These are phyloP conservation scores for Leptarthrus brevirostris DNA, from an alignment of 2,888 invertebrate species.

Conservation along the genomic window DNA sequence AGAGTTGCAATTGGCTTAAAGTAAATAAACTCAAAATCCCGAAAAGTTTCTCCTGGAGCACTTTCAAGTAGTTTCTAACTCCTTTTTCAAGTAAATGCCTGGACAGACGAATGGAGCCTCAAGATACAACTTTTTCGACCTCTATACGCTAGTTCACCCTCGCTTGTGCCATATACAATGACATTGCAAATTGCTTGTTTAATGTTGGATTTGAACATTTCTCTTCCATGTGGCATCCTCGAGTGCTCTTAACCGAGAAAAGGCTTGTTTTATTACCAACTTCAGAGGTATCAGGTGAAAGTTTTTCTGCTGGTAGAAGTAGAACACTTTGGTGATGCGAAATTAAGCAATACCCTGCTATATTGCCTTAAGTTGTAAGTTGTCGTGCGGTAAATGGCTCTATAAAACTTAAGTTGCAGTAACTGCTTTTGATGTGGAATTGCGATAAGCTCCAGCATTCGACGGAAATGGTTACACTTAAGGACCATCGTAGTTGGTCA, in stretches of 20 bases:
- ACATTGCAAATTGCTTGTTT: slow-evolving; percentile 32
- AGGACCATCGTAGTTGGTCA: no score
- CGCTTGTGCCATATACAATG: neutral
- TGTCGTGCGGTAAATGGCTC: slow-evolving; percentile 23
- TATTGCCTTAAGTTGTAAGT: slow-evolving; percentile 4
- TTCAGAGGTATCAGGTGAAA: slow-evolving; percentile 23
- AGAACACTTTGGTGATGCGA: slow-evolving; percentile 10
- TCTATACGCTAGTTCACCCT: neutral
- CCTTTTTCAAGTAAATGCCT: neutral
- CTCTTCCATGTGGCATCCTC: slow-evolving; percentile 1
- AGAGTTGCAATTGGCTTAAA: slow-evolving; percentile 13
- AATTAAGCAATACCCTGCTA: slow-evolving; percentile 15
- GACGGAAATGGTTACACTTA: no score
- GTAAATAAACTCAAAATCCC: slow-evolving; percentile 5
- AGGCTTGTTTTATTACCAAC: slow-evolving; percentile 14
- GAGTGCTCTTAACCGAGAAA: neutral
- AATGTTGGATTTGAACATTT: slow-evolving; percentile 15
- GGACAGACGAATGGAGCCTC: slow-evolving; percentile 1
- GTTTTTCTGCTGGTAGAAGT: slow-evolving; percentile 7
- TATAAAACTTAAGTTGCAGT: slow-evolving; percentile 3
- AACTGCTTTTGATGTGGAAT: neutral
- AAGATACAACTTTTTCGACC: slow-evolving; percentile 17
- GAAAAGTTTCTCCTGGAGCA: slow-evolving; percentile 11
- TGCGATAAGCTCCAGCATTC: no score
- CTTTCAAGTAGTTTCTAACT: slow-evolving; percentile 23